Base-by-base conservation (phyloP, 2,888 invertebrate genomes). In the Galerucella calmariensis region DNA sequence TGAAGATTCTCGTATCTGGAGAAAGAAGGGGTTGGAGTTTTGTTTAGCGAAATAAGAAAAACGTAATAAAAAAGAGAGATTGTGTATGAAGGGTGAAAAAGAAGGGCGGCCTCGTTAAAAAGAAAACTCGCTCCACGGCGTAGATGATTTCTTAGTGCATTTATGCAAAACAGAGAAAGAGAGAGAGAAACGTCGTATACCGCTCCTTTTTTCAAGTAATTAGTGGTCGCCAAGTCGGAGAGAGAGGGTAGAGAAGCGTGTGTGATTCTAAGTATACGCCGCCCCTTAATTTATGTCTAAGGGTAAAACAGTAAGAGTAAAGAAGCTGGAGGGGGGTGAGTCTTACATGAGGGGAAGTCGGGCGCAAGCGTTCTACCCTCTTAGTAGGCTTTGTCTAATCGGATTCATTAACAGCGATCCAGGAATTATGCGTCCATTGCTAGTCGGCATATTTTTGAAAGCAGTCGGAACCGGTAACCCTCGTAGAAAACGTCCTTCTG, bases 341-440 rank as follows among this genome's bases (percentile, higher is more conserved):
- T 82, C 83, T 83, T 83, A 80, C 81, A 78, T 79, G 82, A 84
- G 83, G 83, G 83, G 84, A 82, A 81, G 81, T 75, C 77, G 84
- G 85, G 87, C 88, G 87, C 87, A 86, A 85, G 87, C 88, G 87
- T 87, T 86, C 86, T 87, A 85, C 85, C 84, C 85, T 85, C 86
- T 86, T 84, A 85, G 84, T 85, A 86, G 85, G 87, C 87, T 88
- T 87, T 88, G 87, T 89, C 89, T 89, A 90, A 90, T 89, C 89
- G 89, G 89, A 90, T 89, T 89, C 89, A 89, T 90, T 90, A 90
- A 89, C 88, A 87, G 88, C 88, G 88, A 88, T 88, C 88, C 88
- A 86, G 88, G 88, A 88, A 88, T 88, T 88, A 88, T 88, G 88
- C 88, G 88, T 88, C 88, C 88, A 88, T 88, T 88, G 87, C 88